Evolutionary conservation across 1,140 invertebrate genomes (phyloP), one percentile per base, ranked within the genome.

Genomic region (Aethina tumida): DNA sequence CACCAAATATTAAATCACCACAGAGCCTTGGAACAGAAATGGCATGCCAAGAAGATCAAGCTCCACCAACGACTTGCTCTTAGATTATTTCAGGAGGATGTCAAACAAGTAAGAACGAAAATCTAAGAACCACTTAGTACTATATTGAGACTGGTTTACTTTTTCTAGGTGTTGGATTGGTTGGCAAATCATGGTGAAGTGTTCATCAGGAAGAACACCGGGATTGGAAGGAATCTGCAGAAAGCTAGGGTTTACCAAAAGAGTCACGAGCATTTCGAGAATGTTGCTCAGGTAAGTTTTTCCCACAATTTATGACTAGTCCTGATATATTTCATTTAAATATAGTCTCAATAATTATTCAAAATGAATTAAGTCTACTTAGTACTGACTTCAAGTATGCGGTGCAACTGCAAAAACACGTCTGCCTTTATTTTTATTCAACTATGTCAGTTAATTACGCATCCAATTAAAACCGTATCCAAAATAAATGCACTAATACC

Each of bases 141-240:
- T 4, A 10, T 26, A 12, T 2, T 29, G 12, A 8, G 27, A 29
- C 13, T 12, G 8, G 13, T 29, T 29, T 10, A 10, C 45, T 43
- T 47, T 41, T 63, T 63, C 20, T 54, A 87, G 82, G 94, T 98
- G 19, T 67, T 98, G 30, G 92, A 97, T 53, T 99, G 95, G 95
- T 60, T 99, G 30, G 84, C 93, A 35, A 95, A 96, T 58, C 95
- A 99, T 60, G 96, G 96, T n/a, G 93, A 98, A 70, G 92, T 96
- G 2, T 99, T 98, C 60, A 74, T 99, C 17, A 74, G 84, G 47
- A 97, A 97, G 62, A 98, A 98, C 61, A 89, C 86, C 4, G 89
- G 90, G 8, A 91, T 99, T 40, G 96, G 96, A 27, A 74, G 91
- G 45, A 96, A 92, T 69, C 67, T 97, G 39, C 84, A 91, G 58